A percentile compares a stretch with the other conserved stretches of the same genome.
These are phyloP conservation scores for Lithobius niger DNA, from an alignment of 1,140 invertebrate species.

Conservation along the genomic window DNA sequence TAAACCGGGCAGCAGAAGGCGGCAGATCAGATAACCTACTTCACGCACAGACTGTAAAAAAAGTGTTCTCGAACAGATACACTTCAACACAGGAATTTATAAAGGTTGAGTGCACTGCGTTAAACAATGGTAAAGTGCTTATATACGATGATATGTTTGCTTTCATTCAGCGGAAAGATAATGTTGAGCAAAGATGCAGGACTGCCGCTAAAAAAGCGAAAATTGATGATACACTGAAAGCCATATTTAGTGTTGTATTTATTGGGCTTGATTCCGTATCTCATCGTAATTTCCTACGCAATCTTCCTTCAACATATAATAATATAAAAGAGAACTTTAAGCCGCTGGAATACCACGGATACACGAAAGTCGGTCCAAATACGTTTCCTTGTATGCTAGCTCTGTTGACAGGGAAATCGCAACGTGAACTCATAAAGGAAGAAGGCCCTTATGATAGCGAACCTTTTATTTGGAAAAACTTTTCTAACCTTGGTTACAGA, in stretches of 20 bases:
- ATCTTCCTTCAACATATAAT: background rate
- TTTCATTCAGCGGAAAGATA: background rate
- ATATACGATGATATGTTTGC: background rate
- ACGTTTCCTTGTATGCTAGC: slow-evolving; percentile 68
- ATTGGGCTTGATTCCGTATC: background rate
- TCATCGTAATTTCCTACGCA: background rate
- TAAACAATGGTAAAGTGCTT: background rate
- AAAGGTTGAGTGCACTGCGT: background rate
- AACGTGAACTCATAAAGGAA: background rate
- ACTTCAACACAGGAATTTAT: background rate
- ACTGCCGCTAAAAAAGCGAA: background rate
- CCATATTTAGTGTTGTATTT: background rate
- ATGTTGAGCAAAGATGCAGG: background rate
- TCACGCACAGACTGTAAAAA: background rate
- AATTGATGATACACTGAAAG: background rate
- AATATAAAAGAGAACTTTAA: background rate
- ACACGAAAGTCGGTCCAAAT: slow-evolving; percentile 69
- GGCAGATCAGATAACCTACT: background rate
- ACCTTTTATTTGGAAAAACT: slow-evolving; percentile 25
- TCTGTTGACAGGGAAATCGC: slow-evolving; percentile 43
- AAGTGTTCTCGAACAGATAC: background rate
- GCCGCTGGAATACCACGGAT: slow-evolving; percentile 37
- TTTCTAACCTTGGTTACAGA: slow-evolving; percentile 48
- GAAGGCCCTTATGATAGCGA: background rate
- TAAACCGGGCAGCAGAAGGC: background rate